Evolutionary conservation across 2,113 vertebrate genomes (phyloP), one percentile per base, ranked within the genome.

Genomic region (Felis chaus): DNA sequence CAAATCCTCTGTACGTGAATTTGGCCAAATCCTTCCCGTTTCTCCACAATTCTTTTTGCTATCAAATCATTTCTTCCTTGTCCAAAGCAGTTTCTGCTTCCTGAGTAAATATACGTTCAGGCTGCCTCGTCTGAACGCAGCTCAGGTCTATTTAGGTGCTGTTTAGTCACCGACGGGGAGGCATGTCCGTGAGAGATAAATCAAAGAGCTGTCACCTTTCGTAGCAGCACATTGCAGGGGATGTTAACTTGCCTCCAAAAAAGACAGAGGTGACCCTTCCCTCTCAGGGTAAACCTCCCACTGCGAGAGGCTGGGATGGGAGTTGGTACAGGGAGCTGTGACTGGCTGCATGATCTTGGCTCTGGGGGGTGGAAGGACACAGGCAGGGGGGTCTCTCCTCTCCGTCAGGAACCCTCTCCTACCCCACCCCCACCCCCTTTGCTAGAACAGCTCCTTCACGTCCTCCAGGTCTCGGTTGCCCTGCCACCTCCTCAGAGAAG

Each of bases 181-280:
- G 94, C 69, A 11, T 88, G 92, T 93, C 95, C 71, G 89, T 13
- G 29, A 81, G 25, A 97, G 90, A 93, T 36, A 96, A 93, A 95
- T 69, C 93, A 81, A 29, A 94, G n/a, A n/a, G 74, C 95, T 83
- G 84, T 95, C 79, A 83, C 66, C 87, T 95, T 81, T 33, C 6
- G 0, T 41, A 83, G 61, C 11, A 7, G 61, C 13, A 31, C 55
- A 61, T 33, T 16, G 0, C 65, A 79, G 50, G 89, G 91, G 85
- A 93, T 63, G 39, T 39, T 71, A 86, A 94, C 7, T 71, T 1
- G 3, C 45, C 55, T 89, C 69, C 83, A 71, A 39, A 88, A 53
- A 61, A 61, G n/a, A 80, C 78, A 68, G 76, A 63, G 4, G 18
- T 55, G 41, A 31, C 69, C 29, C 48, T 78, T 74, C 66, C 91